Evolutionary conservation across 2,888 invertebrate genomes (phyloP).

Genomic region (Cepaea hortensis): DNA sequence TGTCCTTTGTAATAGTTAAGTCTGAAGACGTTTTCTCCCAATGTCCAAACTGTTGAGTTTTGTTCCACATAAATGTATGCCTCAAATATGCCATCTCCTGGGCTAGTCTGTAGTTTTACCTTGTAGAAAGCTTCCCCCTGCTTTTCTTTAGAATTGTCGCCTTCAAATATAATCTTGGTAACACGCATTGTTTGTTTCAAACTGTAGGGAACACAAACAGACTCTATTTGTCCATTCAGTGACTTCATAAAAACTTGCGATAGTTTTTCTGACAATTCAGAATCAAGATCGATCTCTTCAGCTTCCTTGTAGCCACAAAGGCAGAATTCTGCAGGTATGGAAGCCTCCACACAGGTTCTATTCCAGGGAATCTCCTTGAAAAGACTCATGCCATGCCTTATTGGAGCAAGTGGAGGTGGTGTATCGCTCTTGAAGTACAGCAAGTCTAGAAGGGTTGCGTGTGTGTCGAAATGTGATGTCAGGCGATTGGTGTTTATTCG

Average conservation of each 20-base stretch:
- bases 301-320: conserved; percentile 78
- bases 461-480: conserved; percentile 89
- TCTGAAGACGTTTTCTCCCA: conserved; percentile 82
- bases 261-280: conserved; percentile 80
- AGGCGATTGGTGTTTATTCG: conserved; percentile 82
- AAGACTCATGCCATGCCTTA: neutral
- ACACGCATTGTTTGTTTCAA: conserved; percentile 83
- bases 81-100: conserved; percentile 87
- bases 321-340: conserved; percentile 84
- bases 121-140: conserved; percentile 76
- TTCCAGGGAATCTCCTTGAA: neutral
- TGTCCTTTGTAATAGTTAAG: conserved; percentile 56
- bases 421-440: conserved; percentile 55
- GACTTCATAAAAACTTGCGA: conserved; percentile 81
- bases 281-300: conserved; percentile 58
- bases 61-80: conserved; percentile 84
- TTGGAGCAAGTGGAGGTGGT: conserved; percentile 26
- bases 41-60: conserved; percentile 78
- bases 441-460: conserved; percentile 87
- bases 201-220: conserved; percentile 76
- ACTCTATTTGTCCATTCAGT: conserved; percentile 81
- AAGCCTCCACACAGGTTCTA: conserved; percentile 81
- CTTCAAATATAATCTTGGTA: conserved; percentile 76
- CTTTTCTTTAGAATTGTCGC: conserved; percentile 52
- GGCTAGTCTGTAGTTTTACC: conserved; percentile 81